Conservation (phyloP, 2,888 invertebrate genomes). For the Athalia rosae region DNA sequence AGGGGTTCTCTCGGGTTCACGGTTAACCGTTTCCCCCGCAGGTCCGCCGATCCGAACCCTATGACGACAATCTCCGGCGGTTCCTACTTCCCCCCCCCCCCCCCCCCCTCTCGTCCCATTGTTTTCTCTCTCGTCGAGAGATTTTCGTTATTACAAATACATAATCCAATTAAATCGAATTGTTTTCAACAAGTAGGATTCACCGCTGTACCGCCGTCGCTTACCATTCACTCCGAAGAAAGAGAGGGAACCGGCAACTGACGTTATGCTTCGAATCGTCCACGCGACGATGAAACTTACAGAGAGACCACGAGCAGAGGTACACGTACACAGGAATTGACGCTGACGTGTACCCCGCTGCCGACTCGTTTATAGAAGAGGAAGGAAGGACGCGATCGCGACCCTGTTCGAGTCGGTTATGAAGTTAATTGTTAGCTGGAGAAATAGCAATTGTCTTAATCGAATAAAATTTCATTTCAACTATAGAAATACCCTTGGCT, state of each 20-base stretch:
- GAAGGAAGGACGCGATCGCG: slow-evolving; percentile 34
- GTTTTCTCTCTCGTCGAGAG: slow-evolving; percentile 29
- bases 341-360: not conserved
- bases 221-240: slow-evolving; percentile 2
- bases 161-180: slow-evolving; percentile 40
- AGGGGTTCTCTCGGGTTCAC: slow-evolving; percentile 1
- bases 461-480: slow-evolving; percentile 42
- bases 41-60: not conserved
- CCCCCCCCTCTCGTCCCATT: not conserved
- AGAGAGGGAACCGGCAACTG: slow-evolving; percentile 9
- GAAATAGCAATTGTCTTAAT: slow-evolving; percentile 43
- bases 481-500: not conserved
- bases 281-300: not conserved
- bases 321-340: not conserved
- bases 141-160: slow-evolving; percentile 33
- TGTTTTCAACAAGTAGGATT: slow-evolving; percentile 3
- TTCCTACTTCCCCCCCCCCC: not conserved
- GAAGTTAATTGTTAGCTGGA: slow-evolving; percentile 39
- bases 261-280: slow-evolving; percentile 1
- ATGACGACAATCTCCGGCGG: slow-evolving; percentile 6
- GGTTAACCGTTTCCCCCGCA: slow-evolving; percentile 7
- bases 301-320: not conserved
- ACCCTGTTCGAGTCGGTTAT: slow-evolving; percentile 7
- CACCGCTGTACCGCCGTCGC: not conserved
- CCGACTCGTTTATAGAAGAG: no score